Conservation (phyloP, 2,797 vertebrate genomes). For the Chrysocyon brachyurus region DNA sequence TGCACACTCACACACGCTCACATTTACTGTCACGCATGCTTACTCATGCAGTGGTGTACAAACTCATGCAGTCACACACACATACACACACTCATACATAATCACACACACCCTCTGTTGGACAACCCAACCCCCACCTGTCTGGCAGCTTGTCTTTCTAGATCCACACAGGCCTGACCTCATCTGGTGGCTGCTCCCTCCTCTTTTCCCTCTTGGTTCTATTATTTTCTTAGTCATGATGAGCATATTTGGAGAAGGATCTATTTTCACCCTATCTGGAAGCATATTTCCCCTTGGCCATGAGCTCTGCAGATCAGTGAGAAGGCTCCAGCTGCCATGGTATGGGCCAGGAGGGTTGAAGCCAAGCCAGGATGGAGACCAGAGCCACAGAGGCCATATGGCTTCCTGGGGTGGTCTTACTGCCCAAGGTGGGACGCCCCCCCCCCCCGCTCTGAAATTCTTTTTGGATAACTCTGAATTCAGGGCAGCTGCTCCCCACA, state of each 20-base stretch:
- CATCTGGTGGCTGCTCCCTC: conserved; percentile 19
- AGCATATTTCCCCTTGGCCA: conserved; percentile 67
- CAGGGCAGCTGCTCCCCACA: background rate
- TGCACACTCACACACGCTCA: background rate
- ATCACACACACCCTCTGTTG: background rate
- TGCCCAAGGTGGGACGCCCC: background rate
- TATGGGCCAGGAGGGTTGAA: background rate
- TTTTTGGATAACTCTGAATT: background rate
- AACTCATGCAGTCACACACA: background rate
- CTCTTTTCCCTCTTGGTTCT: conserved; percentile 67
- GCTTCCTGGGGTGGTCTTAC: background rate
- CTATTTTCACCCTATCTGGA: conserved; percentile 84
- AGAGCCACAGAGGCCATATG: background rate
- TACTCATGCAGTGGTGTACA: background rate
- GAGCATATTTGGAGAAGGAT: conserved; percentile 82
- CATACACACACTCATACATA: background rate
- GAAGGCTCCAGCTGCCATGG: background rate
- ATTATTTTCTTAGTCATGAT: conserved; percentile 79
- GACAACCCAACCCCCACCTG: background rate
- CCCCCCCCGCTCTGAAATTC: background rate
- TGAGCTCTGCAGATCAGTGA: conserved; percentile 67
- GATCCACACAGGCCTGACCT: background rate
- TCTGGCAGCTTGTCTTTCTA: background rate
- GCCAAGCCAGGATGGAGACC: background rate
- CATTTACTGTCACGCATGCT: background rate